Conservation (phyloP, 2,888 invertebrate genomes). For the Anodontia alba region DNA sequence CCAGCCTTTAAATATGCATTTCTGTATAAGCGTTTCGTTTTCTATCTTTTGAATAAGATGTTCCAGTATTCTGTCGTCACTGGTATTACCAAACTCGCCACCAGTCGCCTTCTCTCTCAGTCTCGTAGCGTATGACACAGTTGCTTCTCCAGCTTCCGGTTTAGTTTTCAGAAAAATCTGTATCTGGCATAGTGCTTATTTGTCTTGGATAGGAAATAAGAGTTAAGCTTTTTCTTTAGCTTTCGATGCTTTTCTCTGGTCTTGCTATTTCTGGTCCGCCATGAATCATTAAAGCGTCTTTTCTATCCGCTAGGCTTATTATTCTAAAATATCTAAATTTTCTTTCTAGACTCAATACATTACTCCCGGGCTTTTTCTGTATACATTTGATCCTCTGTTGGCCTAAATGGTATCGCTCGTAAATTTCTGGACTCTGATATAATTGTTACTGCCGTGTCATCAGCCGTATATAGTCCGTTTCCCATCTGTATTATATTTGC, state of each 20-base stretch:
- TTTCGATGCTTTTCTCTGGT: not conserved
- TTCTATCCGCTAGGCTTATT: not conserved
- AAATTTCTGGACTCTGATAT: too few species aligned
- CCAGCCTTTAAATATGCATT: not conserved
- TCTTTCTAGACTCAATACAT: too few species aligned
- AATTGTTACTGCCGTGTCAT: too few species aligned
- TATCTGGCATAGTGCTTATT: not conserved
- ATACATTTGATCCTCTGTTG: too few species aligned
- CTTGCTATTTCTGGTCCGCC: not conserved
- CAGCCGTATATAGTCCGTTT: too few species aligned
- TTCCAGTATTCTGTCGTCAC: not conserved
- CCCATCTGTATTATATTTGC: too few species aligned
- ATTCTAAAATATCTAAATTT: not conserved
- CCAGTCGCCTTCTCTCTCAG: not conserved
- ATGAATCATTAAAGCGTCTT: not conserved
- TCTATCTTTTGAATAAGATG: not conserved
- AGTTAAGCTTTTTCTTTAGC: not conserved
- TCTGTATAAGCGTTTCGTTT: not conserved
- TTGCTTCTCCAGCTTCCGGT: not conserved
- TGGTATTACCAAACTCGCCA: not conserved
- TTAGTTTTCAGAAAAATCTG: not conserved
- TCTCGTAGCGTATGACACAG: not conserved
- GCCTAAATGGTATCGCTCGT: too few species aligned
- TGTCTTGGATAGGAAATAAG: not conserved
- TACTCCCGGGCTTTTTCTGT: too few species aligned